Conservation (phyloP, 2,888 invertebrate species). For the Portevinia maculata region DNA sequence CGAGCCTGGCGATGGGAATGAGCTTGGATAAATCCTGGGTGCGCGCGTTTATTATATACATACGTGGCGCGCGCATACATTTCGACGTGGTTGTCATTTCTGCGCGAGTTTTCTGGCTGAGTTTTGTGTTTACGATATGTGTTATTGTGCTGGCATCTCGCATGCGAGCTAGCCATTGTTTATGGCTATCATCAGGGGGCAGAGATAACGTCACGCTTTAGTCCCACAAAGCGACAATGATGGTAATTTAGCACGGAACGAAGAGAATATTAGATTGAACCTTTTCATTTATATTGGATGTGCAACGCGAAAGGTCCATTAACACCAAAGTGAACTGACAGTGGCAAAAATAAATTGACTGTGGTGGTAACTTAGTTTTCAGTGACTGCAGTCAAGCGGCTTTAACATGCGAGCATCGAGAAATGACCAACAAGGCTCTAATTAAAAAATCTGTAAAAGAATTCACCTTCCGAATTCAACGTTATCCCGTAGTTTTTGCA, state of each 20-base stretch:
- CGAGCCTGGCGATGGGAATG: slow-evolving; percentile 1
- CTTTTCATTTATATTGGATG: slow-evolving; percentile 26
- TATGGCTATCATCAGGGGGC: slow-evolving; percentile 70
- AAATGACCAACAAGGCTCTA: too few species aligned
- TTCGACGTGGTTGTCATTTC: slow-evolving; percentile 65
- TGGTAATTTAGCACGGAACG: slow-evolving; percentile 69
- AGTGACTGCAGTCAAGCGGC: too few species aligned
- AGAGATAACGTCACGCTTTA: slow-evolving; percentile 68
- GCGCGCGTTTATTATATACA: slow-evolving; percentile 33
- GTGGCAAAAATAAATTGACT: too few species aligned
- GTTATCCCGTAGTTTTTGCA: too few species aligned
- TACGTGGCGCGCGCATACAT: slow-evolving; percentile 26
- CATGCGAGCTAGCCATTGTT: slow-evolving; percentile 69
- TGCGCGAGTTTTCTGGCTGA: slow-evolving; percentile 33
- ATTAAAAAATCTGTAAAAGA: too few species aligned
- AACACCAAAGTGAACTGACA: slow-evolving; percentile 6
- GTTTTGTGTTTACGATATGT: slow-evolving; percentile 37
- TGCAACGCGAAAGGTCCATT: slow-evolving; percentile 12
- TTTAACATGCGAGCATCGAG: too few species aligned
- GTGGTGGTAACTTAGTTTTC: too few species aligned
- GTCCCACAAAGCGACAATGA: slow-evolving; percentile 71
- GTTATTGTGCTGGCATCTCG: slow-evolving; percentile 22
- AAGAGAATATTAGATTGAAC: slow-evolving; percentile 31
- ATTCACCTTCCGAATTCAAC: too few species aligned
- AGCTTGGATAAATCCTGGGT: slow-evolving; percentile 37